phyloP scores from a whole-genome alignment of 2,888 invertebrate species.

The Ischnus inquisitorius region DNA sequence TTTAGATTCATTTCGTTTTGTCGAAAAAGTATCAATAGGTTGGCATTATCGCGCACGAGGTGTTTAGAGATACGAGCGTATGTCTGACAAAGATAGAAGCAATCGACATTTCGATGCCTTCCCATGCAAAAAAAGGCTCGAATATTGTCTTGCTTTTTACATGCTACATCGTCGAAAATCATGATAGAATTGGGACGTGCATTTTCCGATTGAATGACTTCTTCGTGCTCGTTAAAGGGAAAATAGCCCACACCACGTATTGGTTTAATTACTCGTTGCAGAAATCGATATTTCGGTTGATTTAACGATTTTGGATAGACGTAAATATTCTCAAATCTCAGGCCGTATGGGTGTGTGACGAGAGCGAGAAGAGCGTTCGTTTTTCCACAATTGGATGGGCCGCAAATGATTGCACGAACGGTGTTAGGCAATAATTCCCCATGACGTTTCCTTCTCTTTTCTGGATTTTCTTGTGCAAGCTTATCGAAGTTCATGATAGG shows the following conservation, averaged over 20 bases:
- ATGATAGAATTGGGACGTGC: conserved; percentile 71
- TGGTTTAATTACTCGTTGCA: conserved; percentile 71
- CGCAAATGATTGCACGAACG: conserved; percentile 74
- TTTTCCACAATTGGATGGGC: conserved; percentile 72
- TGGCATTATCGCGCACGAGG: conserved; percentile 70
- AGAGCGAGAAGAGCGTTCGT: conserved; percentile 69
- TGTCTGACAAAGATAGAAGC: conserved; percentile 72
- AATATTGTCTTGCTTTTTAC: conserved; percentile 74
- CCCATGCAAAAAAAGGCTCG: conserved; percentile 71
- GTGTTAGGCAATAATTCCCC: conserved; percentile 77
- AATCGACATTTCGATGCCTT: conserved; percentile 70
- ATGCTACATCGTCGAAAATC: conserved; percentile 75
- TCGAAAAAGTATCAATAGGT: conserved; percentile 70
- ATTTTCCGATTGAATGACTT: too few relatives aligned
- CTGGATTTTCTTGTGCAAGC: not conserved
- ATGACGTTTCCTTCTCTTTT: conserved; percentile 62
- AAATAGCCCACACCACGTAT: conserved; percentile 2
- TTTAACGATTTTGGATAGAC: conserved; percentile 76
- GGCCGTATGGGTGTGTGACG: conserved; percentile 66
- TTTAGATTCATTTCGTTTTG: conserved; percentile 73
- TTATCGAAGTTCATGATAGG: conserved; percentile 59
- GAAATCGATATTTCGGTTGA: conserved; percentile 76
- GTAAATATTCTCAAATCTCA: conserved; percentile 71
- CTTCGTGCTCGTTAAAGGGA: conserved; percentile 59
- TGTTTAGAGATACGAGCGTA: conserved; percentile 73